Evolutionary conservation across 2,797 vertebrate species (phyloP), one percentile per base, ranked within the genome.

Genomic region (Enteromius argenteus): DNA sequence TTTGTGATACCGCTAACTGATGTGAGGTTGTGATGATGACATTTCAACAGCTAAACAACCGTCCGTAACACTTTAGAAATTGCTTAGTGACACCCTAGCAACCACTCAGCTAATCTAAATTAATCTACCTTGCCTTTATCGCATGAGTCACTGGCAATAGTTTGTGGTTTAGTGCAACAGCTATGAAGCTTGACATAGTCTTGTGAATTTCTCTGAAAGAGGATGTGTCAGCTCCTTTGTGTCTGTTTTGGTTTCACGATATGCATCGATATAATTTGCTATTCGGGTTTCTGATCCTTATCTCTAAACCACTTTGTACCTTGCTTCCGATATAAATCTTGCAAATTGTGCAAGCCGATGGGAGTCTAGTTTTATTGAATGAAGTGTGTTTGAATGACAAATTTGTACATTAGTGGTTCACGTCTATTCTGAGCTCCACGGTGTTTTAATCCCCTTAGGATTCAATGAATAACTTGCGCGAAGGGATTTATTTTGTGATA

Each of bases 251-350:
- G 66, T 83, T 84, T 84, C 11, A 21, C 23, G 77, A 81, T 79
- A 53, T 42, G 23, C 13, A 83, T 81, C 67, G 60, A 17, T 60
- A 83, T 72, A 80, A 77, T 72, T 46, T 66, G 15, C 17, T 21
- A 35, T 77, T 19, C 78, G 53, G 64, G 80, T 86, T 74, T 88
- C 85, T 79, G 87, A 88, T 88, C 74, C 53, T 78, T 88, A 87
- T 89, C 88, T 84, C 60, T 13, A 64, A 81, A 84, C 82, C 75
- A 15, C 51, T 68, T 4, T n/a, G 21, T 4, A 69, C 19, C n/a
- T 69, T 19, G 19, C 1, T 68, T 84, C 37, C 49, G 73, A 58
- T 56, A 53, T 51, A 42, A 56, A n/a, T 32, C 15, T 51, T 67
- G 32, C 37, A 8, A 53, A 39, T 14, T 58, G n/a, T 44, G 46